Base-by-base conservation (phyloP, 1,140 invertebrate genomes). In the Zaprionus davidi region DNA sequence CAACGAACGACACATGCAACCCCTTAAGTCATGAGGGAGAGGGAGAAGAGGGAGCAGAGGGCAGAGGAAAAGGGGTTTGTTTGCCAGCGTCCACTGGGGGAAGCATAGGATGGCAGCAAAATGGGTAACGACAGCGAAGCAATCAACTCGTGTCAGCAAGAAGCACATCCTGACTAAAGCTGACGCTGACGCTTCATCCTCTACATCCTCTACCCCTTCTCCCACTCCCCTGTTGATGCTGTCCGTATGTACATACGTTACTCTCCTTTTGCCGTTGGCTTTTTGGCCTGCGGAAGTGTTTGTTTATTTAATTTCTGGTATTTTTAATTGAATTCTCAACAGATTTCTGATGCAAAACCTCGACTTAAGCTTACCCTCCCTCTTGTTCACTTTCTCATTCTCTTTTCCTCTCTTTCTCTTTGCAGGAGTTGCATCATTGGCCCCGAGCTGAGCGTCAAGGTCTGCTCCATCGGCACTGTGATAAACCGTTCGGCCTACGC, bases 381-480 rank as follows among this genome's bases (percentile, higher is more conserved):
- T 78, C 34, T 53, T 49, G 22, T 44, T 44, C 56, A 69, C 20
- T 31, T 22, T 77, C 63, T 77, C 15, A 31, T 31, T 34, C 31
- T 24, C n/a, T 76, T 59, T 78, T 9, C 36, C 11, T 75, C 57
- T 73, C 81, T 78, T 3, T 44, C 15, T 76, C 77, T 71, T 93
- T 94, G 64, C 93, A 97, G 97, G 82, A 98, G 98, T 94, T 98
- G 97, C 92, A 94, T 98, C 67, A 96, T 98, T 74, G 96, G 96
- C 75, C 94, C 95, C 79, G 95, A 95, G 78, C 96, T 96, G 81
- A 94, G 94, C 34, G 95, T 98, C 70, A 97, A 98, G 94, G 96
- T 98, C 69, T 96, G 96, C 49, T 97, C 97, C 92, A 94, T 97
- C 82, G 96, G 96, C 64, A 95, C 95, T 93, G 95, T 95, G 90